Conservation (phyloP, 2,113 vertebrate species). For the Dryoscopus gambensis region DNA sequence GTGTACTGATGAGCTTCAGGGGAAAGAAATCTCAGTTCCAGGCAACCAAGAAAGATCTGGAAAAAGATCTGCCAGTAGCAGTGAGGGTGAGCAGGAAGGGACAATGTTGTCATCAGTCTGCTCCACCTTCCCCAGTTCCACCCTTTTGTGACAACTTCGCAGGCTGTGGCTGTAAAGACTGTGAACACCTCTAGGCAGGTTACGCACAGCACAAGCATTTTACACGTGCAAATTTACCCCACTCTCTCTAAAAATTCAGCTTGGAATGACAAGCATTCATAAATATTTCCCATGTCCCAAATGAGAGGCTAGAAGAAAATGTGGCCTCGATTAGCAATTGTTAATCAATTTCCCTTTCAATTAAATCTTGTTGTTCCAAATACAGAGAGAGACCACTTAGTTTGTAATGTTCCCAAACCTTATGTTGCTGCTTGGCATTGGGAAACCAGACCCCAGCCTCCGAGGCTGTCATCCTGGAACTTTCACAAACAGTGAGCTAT, state of each 20-base stretch:
- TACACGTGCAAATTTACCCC: not conserved
- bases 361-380: constrained; percentile 13
- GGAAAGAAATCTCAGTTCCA: not conserved
- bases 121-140: not conserved
- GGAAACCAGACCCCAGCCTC: not conserved
- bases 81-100: not conserved
- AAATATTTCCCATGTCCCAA: not conserved
- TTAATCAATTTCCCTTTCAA: constrained; percentile 27
- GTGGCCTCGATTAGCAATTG: constrained; percentile 11
- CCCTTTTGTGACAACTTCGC: not conserved
- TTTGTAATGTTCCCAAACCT: not conserved
- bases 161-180: not conserved
- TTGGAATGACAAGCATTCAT: not conserved
- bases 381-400: not conserved
- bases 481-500: not conserved
- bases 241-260: not conserved
- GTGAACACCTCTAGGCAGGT: not conserved
- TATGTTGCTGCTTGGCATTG: not conserved
- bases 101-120: not conserved
- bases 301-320: not conserved
- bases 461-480: not conserved
- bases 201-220: not conserved
- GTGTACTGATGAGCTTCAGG: not conserved
- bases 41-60: not conserved
- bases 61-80: not conserved